These are phyloP conservation scores for Sitophilus oryzae DNA, from an alignment of 1,140 invertebrate genomes.

Conservation along the genomic window DNA sequence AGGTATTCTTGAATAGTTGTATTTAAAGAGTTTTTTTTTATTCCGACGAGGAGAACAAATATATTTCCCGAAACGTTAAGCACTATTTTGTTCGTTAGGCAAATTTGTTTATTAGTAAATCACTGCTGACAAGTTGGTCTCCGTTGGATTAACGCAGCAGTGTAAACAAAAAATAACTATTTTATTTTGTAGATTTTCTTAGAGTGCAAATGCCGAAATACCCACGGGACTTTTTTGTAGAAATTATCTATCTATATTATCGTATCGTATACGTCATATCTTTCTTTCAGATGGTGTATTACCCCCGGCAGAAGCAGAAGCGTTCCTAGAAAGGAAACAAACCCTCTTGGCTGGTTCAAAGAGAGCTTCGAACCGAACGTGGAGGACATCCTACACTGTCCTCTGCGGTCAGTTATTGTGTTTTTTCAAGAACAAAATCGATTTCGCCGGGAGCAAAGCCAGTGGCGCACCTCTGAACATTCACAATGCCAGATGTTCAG, in stretches of 20 bases:
- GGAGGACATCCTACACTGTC: conserved; percentile 94
- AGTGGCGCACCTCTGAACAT: conserved; percentile 86
- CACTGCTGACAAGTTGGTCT: too few species aligned
- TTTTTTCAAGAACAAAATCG: conserved; percentile 95
- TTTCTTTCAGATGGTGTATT: conserved; percentile 53
- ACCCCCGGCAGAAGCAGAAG: conserved; percentile 88
- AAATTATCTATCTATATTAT: too few species aligned
- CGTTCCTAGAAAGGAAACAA: conserved; percentile 90
- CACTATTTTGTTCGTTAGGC: too few species aligned
- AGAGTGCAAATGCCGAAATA: conserved; percentile 32
- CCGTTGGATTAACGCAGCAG: too few species aligned
- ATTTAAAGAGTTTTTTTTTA: too few species aligned
- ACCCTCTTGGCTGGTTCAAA: conserved; percentile 89
- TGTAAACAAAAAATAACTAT: too few species aligned
- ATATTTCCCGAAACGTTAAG: too few species aligned
- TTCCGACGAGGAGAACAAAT: too few species aligned
- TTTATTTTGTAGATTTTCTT: conserved; percentile 48
- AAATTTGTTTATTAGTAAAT: too few species aligned
- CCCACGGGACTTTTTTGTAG: too few species aligned
- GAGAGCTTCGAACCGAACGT: conserved; percentile 87
- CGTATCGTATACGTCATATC: too few species aligned
- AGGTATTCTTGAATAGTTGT: too few species aligned
- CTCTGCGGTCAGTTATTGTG: conserved; percentile 93
- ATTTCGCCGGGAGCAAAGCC: conserved; percentile 83
- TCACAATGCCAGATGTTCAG: conserved; percentile 74